Percentiles rank a stretch among this genome's conserved stretches.
Evolutionary conservation across 2,113 vertebrate genomes (phyloP).

Genomic region (Chlamydotis undulata): DNA sequence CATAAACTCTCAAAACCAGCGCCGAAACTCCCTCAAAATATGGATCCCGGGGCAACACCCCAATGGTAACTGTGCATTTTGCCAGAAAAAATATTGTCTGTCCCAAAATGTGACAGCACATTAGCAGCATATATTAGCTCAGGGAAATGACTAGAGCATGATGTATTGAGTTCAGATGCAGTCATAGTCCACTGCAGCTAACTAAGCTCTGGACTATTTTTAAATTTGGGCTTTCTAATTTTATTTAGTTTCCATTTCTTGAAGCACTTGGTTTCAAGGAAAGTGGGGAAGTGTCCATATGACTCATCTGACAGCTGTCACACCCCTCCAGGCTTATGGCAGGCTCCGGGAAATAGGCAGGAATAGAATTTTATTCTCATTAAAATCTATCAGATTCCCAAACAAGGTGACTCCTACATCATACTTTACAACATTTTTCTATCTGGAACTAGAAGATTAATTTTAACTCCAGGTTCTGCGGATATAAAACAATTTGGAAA

Average conservation of each 20-base stretch:
- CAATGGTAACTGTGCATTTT: not conserved
- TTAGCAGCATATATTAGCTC: not conserved
- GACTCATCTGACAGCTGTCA: not conserved
- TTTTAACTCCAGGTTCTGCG: not conserved
- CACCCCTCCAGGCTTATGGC: not conserved
- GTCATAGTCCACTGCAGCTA: not conserved
- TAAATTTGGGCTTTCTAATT: slow-evolving; percentile 44
- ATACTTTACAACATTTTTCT: not conserved
- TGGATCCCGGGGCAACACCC: not conserved
- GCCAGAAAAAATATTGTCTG: slow-evolving; percentile 9
- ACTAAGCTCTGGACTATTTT: slow-evolving; percentile 23
- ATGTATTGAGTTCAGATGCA: not conserved
- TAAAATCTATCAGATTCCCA: not conserved
- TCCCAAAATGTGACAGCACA: not conserved
- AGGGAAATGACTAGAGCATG: not conserved
- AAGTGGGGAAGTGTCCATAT: slow-evolving; percentile 1
- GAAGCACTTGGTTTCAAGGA: slow-evolving; percentile 1
- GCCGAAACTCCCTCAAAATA: not conserved
- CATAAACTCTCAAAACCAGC: not conserved
- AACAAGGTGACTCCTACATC: not conserved
- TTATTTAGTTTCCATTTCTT: slow-evolving; percentile 13
- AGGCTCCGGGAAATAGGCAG: not conserved
- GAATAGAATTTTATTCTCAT: not conserved
- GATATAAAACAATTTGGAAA: not conserved
- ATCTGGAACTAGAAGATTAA: not conserved